Percentiles rank a stretch among this genome's conserved stretches.
Conservation (phyloP, 2,113 vertebrate genomes). For the Rhinopomastus cyanomelas region DNA sequence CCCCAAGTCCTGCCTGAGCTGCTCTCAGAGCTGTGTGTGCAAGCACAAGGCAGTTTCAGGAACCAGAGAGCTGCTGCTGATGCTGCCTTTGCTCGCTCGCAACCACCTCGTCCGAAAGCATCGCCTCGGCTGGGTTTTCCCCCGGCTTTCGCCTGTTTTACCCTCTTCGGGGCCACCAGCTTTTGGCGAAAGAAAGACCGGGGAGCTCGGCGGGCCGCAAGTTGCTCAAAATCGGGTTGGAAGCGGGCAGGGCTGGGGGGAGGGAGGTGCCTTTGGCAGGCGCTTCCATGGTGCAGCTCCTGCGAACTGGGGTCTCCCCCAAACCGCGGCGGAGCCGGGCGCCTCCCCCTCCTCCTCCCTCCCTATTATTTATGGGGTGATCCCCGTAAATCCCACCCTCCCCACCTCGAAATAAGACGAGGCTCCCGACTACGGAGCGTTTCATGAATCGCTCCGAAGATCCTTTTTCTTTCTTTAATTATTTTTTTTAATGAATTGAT, state of each 20-base stretch:
- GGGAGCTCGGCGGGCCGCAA: conserved; percentile 35
- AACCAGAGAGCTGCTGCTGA: conserved; percentile 65
- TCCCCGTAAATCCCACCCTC: conserved; percentile 63
- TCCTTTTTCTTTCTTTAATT: neutral
- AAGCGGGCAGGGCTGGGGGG: conserved; percentile 63
- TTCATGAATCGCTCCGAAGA: conserved; percentile 49
- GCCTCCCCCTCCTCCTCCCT: conserved; percentile 58
- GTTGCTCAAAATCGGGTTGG: conserved; percentile 68
- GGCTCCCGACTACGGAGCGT: conserved; percentile 14
- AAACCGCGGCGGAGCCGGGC: conserved; percentile 44
- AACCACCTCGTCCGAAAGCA: conserved; percentile 61
- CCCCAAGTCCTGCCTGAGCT: conserved; percentile 61
- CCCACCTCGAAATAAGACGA: conserved; percentile 51
- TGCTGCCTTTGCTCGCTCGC: conserved; percentile 68
- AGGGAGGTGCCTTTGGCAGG: conserved; percentile 65
- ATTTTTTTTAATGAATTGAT: conserved; percentile 32
- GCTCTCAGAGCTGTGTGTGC: conserved; percentile 62
- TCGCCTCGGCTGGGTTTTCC: conserved; percentile 61
- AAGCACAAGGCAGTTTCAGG: conserved; percentile 66
- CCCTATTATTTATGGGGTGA: conserved; percentile 71
- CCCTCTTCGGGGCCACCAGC: conserved; percentile 38
- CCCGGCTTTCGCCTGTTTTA: conserved; percentile 53
- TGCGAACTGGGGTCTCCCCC: conserved; percentile 66
- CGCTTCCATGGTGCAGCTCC: conserved; percentile 66
- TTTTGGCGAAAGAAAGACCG: conserved; percentile 59